Conservation (phyloP, 2,113 vertebrate species). For the Tetrao urogallus region DNA sequence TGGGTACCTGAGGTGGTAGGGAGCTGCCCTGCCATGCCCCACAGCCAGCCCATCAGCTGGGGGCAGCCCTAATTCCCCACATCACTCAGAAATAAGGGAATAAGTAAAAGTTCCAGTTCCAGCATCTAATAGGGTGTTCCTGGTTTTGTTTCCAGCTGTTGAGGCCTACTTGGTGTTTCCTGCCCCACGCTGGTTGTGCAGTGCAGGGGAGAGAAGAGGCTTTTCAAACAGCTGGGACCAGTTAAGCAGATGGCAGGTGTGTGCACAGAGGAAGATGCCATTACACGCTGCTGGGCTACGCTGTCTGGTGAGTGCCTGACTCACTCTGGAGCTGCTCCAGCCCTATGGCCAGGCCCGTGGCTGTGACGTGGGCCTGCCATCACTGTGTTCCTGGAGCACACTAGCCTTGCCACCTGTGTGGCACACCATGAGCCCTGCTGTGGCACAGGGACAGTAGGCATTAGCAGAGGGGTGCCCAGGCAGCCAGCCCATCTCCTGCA, state of each 20-base stretch:
- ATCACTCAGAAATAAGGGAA: neutral
- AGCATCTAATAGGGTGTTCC: neutral
- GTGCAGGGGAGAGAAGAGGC: neutral
- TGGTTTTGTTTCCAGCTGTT: neutral
- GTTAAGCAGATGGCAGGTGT: neutral
- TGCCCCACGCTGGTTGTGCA: neutral
- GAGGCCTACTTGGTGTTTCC: no score
- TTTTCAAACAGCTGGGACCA: no score
- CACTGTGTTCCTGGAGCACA: neutral
- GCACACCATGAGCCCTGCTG: neutral
- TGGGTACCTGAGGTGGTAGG: accelerated
- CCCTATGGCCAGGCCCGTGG: neutral
- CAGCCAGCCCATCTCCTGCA: neutral
- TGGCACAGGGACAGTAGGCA: neutral
- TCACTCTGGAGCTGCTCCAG: neutral
- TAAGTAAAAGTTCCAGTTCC: neutral
- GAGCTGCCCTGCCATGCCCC: neutral
- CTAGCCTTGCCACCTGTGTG: accelerated
- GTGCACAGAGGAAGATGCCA: neutral
- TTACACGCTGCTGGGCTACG: neutral
- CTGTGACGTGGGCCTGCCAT: neutral
- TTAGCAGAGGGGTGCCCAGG: neutral
- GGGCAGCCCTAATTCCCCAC: neutral
- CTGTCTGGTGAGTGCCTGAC: neutral
- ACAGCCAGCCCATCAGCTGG: neutral